phyloP scores from a whole-genome alignment of 2,797 vertebrate genomes.

The Arremon brunneinucha region DNA sequence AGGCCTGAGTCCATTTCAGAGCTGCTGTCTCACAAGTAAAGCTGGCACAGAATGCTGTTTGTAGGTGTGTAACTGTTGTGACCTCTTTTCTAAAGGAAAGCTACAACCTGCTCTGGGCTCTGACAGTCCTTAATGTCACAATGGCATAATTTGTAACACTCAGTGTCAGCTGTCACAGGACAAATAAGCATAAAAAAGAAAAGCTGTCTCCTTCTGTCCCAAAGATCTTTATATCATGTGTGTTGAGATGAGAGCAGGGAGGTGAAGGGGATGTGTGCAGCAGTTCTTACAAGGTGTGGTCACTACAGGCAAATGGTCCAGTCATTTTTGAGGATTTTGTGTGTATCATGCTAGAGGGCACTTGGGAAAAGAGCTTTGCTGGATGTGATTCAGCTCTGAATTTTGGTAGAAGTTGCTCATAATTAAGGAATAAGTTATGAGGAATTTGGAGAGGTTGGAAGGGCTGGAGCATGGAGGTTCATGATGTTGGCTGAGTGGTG shows the following conservation, averaged over 20 bases:
- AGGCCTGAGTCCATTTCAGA: not conserved
- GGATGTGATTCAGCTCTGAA: not conserved
- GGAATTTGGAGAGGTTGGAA: not conserved
- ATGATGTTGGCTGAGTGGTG: not conserved
- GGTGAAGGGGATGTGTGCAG: not conserved
- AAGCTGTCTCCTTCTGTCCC: not conserved
- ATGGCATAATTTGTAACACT: not conserved
- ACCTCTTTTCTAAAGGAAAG: not conserved
- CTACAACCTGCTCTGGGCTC: not conserved
- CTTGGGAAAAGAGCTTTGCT: not conserved
- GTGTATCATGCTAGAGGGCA: not conserved
- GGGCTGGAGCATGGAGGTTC: accelerated
- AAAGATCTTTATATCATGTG: accelerated
- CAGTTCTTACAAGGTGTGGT: not conserved
- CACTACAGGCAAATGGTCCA: too few relatives aligned
- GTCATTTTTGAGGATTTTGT: not conserved
- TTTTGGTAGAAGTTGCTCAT: not conserved
- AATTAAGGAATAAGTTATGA: not conserved
- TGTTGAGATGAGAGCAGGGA: not conserved
- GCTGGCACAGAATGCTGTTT: not conserved
- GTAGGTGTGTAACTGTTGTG: not conserved
- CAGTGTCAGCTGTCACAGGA: not conserved
- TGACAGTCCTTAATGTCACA: not conserved
- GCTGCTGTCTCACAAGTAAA: not conserved
- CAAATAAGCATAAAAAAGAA: not conserved